These are phyloP conservation scores for Neosilurus mollespiculum DNA, from an alignment of 2,797 vertebrate genomes.

Conservation along the genomic window DNA sequence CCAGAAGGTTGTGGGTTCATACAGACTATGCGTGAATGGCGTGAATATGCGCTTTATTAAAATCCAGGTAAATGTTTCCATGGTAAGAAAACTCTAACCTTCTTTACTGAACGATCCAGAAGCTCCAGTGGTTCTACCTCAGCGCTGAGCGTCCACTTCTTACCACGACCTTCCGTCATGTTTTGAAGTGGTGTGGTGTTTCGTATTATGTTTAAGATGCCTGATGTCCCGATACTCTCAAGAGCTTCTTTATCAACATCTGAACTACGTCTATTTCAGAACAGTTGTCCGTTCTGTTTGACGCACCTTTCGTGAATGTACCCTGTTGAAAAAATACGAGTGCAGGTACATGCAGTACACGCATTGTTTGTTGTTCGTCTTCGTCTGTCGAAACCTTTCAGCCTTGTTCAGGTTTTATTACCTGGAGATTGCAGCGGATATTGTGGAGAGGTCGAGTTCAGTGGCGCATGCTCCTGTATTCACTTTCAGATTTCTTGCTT, in stretches of 20 bases:
- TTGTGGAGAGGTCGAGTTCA: background rate
- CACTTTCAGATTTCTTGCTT: background rate
- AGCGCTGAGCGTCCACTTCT: background rate
- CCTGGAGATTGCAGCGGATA: background rate
- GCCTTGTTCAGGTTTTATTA: background rate
- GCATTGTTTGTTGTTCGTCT: background rate
- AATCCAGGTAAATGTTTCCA: background rate
- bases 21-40: background rate
- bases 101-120: background rate
- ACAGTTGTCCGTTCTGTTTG: background rate
- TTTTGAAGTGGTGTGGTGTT: background rate
- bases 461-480: background rate
- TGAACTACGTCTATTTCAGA: background rate
- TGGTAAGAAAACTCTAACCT: background rate
- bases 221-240: background rate
- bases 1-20: background rate
- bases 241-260: background rate
- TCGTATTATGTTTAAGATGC: background rate
- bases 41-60: background rate
- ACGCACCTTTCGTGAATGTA: background rate
- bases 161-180: background rate
- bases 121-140: background rate
- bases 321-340: background rate
- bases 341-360: background rate
- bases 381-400: background rate